These are phyloP conservation scores for Heliconius himera DNA, from an alignment of 1,140 invertebrate genomes.

Conservation along the genomic window DNA sequence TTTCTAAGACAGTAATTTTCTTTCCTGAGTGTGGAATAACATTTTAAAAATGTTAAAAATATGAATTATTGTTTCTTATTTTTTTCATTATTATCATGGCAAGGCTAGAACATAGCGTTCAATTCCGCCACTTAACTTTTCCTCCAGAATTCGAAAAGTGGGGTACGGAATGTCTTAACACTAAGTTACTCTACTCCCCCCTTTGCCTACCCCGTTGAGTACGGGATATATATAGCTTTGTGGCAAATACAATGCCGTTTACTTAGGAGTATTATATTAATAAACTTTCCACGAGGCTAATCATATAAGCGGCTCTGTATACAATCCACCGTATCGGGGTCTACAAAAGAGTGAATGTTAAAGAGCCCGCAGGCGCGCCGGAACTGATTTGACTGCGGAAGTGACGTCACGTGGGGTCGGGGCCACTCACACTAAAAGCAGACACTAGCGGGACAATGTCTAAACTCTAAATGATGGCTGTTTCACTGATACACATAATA, in stretches of 20 bases:
- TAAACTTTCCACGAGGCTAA: constrained; percentile 54
- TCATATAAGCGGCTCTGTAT: constrained; percentile 58
- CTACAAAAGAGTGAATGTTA: constrained; percentile 68
- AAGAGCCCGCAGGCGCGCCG: constrained; percentile 67
- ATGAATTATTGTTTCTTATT: too few relatives aligned
- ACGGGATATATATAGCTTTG: too few relatives aligned
- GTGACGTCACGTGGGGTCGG: constrained; percentile 61
- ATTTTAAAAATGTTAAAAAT: too few relatives aligned
- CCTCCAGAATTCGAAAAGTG: neutral
- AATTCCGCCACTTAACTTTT: too few relatives aligned
- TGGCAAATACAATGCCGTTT: neutral
- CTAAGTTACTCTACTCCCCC: neutral
- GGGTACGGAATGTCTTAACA: neutral
- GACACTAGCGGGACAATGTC: neutral
- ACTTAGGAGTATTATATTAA: neutral
- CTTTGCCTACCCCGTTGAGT: neutral
- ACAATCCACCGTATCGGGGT: constrained; percentile 60
- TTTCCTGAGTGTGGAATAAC: too few relatives aligned
- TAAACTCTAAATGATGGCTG: neutral
- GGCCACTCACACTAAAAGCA: constrained; percentile 26
- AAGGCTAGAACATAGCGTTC: too few relatives aligned
- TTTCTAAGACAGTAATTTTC: too few relatives aligned
- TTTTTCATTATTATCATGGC: too few relatives aligned
- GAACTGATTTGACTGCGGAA: constrained; percentile 74
- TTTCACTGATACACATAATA: neutral